Conservation (phyloP, 2,113 vertebrate species). For the Triplophysa rosa region DNA sequence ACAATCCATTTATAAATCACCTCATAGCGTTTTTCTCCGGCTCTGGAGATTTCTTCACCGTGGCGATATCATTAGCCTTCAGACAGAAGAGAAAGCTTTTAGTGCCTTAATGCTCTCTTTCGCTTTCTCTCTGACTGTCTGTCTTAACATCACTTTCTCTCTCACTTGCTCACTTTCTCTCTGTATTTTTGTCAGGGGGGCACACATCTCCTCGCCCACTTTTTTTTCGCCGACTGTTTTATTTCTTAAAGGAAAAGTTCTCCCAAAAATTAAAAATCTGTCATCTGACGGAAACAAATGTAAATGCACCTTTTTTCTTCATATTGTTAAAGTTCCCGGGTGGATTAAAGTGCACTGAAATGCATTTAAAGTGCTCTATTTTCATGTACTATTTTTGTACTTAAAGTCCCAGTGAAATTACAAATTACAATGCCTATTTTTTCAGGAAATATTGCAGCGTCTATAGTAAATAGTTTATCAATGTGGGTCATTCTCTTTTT, state of each 20-base stretch:
- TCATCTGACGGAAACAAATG: background rate
- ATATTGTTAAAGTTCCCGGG: no score
- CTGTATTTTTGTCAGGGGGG: slow-evolving; percentile 26
- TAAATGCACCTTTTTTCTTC: no score
- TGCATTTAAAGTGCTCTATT: no score
- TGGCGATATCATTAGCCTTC: slow-evolving; percentile 78
- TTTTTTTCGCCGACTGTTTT: slow-evolving; percentile 58
- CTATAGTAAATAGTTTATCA: no score
- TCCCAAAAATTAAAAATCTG: background rate
- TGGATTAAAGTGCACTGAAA: no score
- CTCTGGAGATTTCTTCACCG: slow-evolving; percentile 74
- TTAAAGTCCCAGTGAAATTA: no score
- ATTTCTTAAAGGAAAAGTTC: slow-evolving; percentile 70
- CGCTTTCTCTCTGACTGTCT: slow-evolving; percentile 31
- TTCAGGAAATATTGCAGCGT: no score
- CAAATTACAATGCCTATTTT: no score
- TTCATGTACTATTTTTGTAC: no score
- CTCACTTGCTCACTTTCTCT: slow-evolving; percentile 57
- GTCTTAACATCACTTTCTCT: slow-evolving; percentile 23
- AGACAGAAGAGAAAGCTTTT: slow-evolving; percentile 71
- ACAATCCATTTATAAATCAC: slow-evolving; percentile 71
- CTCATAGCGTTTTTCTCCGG: slow-evolving; percentile 49
- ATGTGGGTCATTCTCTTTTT: no score
- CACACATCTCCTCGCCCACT: slow-evolving; percentile 62
- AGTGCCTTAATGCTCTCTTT: slow-evolving; percentile 67